Evolutionary conservation across 2,888 invertebrate species (phyloP).

Genomic region (Lordiphosa fenestrarum): DNA sequence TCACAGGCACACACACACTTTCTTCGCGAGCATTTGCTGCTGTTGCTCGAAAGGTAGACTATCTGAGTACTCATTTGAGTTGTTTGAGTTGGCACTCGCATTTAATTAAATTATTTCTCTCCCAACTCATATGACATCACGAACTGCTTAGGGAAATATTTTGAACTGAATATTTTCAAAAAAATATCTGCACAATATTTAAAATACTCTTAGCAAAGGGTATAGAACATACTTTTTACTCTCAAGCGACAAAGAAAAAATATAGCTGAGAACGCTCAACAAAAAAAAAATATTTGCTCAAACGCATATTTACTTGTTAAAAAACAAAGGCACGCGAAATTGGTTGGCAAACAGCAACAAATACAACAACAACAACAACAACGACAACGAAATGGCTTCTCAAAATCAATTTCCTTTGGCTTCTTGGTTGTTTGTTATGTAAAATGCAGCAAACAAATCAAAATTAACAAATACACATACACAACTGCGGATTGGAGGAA

Average conservation of each 20-base stretch:
- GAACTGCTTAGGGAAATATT: no score
- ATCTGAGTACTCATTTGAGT: no score
- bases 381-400: conserved; percentile 46
- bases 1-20: no score
- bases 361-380: conserved; percentile 44
- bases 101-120: no score
- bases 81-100: no score
- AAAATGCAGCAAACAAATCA: conserved; percentile 67
- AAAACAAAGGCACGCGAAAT: conserved; percentile 51
- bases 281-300: conserved; percentile 71
- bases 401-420: conserved; percentile 58
- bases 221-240: no score
- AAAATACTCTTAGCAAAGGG: no score
- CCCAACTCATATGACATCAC: no score
- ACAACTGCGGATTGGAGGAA: conserved; percentile 20
- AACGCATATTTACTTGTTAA: conserved; percentile 65
- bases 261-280: conserved; percentile 41
- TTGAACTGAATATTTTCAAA: no score
- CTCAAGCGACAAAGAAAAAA: conserved; percentile 12
- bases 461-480: conserved; percentile 56
- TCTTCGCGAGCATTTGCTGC: no score
- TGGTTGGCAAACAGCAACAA: conserved; percentile 54
- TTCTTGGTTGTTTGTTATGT: conserved; percentile 24
- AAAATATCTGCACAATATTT: no score
- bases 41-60: no score